These are phyloP conservation scores for Aviceda subcristata DNA, from an alignment of 2,113 vertebrate species.

Conservation along the genomic window DNA sequence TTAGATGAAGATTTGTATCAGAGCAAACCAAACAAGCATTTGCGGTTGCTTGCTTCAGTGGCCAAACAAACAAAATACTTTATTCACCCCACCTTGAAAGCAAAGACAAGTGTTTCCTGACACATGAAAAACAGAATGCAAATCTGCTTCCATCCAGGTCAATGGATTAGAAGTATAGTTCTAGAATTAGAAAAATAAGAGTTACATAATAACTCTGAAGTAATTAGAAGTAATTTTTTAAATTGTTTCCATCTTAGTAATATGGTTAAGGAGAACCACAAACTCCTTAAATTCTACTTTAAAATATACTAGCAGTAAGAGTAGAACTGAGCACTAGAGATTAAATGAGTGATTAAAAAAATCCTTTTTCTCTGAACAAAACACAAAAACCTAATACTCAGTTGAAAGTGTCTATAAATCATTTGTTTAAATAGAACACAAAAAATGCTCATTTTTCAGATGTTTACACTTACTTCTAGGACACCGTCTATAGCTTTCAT, in stretches of 20 bases:
- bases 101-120: neutral
- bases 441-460: neutral
- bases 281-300: neutral
- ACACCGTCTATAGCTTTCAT: neutral
- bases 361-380: neutral
- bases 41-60: neutral
- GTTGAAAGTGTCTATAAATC: neutral
- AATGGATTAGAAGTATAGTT: neutral
- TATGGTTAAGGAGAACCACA: neutral
- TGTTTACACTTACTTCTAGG: neutral
- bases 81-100: neutral
- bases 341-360: neutral
- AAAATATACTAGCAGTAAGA: neutral
- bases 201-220: neutral
- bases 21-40: neutral
- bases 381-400: neutral
- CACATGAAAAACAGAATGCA: neutral
- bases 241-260: neutral
- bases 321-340: neutral
- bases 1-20: neutral
- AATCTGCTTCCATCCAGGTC: neutral
- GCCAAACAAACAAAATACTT: neutral
- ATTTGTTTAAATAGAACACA: neutral
- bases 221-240: neutral
- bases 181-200: neutral